phyloP scores from a whole-genome alignment of 2,888 invertebrate species.

The Polietes domitor region DNA sequence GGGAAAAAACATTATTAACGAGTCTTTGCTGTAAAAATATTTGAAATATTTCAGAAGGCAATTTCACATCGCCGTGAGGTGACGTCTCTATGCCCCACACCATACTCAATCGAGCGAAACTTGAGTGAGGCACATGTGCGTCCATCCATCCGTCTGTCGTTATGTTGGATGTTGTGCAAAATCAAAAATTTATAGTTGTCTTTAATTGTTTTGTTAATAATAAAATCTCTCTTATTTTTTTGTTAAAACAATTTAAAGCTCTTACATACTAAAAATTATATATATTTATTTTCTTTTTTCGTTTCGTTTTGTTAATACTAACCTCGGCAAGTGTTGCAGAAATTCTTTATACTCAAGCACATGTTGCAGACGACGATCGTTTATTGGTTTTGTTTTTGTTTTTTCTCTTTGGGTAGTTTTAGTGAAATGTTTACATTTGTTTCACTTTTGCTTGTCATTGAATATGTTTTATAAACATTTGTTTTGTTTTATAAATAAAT shows the following conservation, averaged over 20 bases:
- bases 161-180: neutral
- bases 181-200: neutral
- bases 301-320: constrained; percentile 67
- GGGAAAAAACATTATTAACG: neutral
- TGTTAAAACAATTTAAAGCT: constrained; percentile 19
- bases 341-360: constrained; percentile 77
- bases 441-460: constrained; percentile 1
- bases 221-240: neutral
- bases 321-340: constrained; percentile 78
- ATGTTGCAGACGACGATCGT: constrained; percentile 62
- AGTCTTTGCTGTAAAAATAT: neutral
- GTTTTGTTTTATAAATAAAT: constrained; percentile 26
- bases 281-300: constrained; percentile 10
- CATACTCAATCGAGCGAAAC: no score
- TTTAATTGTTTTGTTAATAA: constrained; percentile 13
- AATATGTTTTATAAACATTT: constrained; percentile 26
- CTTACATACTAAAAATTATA: constrained; percentile 3
- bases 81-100: neutral
- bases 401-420: constrained; percentile 7
- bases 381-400: constrained; percentile 13
- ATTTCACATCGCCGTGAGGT: neutral
- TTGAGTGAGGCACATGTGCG: neutral
- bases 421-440: neutral
- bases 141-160: neutral
- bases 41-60: constrained; percentile 5